phyloP scores from a whole-genome alignment of 2,113 vertebrate genomes.

The Ammodytes marinus region DNA sequence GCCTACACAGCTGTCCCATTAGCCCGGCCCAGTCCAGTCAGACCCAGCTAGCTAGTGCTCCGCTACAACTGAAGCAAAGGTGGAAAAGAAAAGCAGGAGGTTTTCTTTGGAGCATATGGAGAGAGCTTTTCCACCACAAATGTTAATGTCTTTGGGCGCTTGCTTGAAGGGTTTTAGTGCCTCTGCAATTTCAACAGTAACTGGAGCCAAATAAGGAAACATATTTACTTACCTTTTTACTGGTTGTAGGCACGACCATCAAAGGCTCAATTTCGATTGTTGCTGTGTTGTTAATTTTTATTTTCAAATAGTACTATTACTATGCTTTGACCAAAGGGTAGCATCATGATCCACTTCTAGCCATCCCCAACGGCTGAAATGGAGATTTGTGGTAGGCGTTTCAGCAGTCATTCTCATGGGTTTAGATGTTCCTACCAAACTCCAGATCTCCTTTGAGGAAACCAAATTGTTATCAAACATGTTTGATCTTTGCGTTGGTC shows the following conservation, averaged over 20 bases:
- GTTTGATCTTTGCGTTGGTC: background rate
- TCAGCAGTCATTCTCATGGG: background rate
- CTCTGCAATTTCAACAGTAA: slow-evolving; percentile 28
- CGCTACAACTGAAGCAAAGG: slow-evolving; percentile 20
- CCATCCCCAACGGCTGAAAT: background rate
- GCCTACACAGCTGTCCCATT: slow-evolving; percentile 77
- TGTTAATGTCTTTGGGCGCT: slow-evolving; percentile 24
- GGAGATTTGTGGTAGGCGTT: background rate
- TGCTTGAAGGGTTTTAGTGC: slow-evolving; percentile 28
- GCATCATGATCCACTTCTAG: background rate
- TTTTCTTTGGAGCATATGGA: slow-evolving; percentile 31
- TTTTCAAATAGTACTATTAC: background rate
- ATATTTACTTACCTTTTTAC: slow-evolving; percentile 14
- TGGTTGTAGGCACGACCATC: background rate
- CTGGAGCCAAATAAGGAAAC: slow-evolving; percentile 57
- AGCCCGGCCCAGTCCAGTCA: slow-evolving; percentile 36
- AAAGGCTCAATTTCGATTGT: slow-evolving; percentile 9
- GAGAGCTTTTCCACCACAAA: slow-evolving; percentile 16
- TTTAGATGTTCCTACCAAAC: background rate
- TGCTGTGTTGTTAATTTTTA: background rate
- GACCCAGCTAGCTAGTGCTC: slow-evolving; percentile 20
- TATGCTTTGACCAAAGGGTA: background rate
- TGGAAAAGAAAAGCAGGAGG: slow-evolving; percentile 7
- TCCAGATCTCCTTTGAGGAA: background rate
- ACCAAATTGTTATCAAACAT: background rate